Conservation (phyloP, 1,140 invertebrate species). For the Drosophila seguyi region DNA sequence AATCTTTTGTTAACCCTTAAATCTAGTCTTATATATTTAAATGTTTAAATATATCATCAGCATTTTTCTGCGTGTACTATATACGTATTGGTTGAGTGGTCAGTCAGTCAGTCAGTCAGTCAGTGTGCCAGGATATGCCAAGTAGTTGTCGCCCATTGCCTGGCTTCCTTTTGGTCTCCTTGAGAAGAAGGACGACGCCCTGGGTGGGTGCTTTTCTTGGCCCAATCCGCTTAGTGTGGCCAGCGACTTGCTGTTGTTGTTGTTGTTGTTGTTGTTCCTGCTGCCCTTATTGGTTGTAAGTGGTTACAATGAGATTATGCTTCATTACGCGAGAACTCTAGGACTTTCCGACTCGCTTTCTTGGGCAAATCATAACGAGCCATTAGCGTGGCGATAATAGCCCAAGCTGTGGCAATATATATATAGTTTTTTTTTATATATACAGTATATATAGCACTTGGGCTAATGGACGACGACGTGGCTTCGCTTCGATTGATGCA, state of each 20-base stretch:
- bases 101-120: conserved; percentile 44
- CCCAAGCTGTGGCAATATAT: not conserved
- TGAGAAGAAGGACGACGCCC: conserved; percentile 21
- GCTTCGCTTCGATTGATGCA: conserved; percentile 54
- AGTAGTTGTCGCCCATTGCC: conserved; percentile 69
- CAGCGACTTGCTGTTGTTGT: conserved; percentile 8
- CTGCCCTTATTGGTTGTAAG: conserved; percentile 81
- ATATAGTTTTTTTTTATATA: not conserved
- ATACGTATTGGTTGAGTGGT: conserved; percentile 12
- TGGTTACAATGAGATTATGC: conserved; percentile 79
- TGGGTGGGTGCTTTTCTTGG: conserved; percentile 50
- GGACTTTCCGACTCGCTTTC: conserved; percentile 24
- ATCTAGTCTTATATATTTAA: not conserved
- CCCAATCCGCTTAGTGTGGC: conserved; percentile 74
- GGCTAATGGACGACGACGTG: conserved; percentile 73
- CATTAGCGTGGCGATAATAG: conserved; percentile 80
- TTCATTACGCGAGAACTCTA: conserved; percentile 69
- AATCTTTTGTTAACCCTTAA: not conserved
- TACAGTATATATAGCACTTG: conserved; percentile 55
- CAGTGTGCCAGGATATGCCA: conserved; percentile 73
- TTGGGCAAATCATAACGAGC: conserved; percentile 80
- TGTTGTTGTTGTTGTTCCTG: conserved; percentile 26
- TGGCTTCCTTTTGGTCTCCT: conserved; percentile 33
- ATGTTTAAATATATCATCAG: not conserved
- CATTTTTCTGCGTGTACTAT: not conserved